phyloP scores from a whole-genome alignment of 2,888 invertebrate genomes.

The Neuroscelio doddi region DNA sequence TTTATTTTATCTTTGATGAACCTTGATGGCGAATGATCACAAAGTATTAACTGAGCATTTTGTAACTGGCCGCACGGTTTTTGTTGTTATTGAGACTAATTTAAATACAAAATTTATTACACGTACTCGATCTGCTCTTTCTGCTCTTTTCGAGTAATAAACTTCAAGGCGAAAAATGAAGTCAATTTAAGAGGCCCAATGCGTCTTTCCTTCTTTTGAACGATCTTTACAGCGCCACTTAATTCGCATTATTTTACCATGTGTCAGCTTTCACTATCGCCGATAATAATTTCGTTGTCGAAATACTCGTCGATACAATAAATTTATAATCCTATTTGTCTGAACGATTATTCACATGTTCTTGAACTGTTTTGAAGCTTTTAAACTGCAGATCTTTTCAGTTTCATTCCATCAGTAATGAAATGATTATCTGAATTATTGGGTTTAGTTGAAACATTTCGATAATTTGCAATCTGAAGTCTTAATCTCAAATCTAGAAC shows the following conservation, averaged over 20 bases:
- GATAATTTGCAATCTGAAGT: too few relatives aligned
- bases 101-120: conserved; percentile 18
- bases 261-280: conserved; percentile 36
- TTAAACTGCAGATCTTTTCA: too few relatives aligned
- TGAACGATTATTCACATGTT: too few relatives aligned
- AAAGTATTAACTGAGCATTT: conserved; percentile 1
- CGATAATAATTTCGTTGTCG: conserved; percentile 37
- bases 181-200: conserved; percentile 22
- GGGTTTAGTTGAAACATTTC: too few relatives aligned
- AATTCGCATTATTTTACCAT: conserved; percentile 30
- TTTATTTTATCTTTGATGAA: too few relatives aligned
- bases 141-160: conserved; percentile 25
- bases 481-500: too few relatives aligned
- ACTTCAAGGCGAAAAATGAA: conserved; percentile 17
- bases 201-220: conserved; percentile 10
- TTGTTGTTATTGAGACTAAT: conserved; percentile 16
- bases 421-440: too few relatives aligned
- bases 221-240: conserved; percentile 15
- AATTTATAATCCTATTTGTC: conserved; percentile 36
- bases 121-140: conserved; percentile 8
- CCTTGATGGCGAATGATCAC: not conserved
- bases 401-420: too few relatives aligned
- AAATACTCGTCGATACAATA: conserved; percentile 28
- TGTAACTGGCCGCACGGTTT: conserved; percentile 5
- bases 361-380: too few relatives aligned